Evolutionary conservation across 2,113 vertebrate genomes (phyloP).

Genomic region (Xiphorhynchus elegans): DNA sequence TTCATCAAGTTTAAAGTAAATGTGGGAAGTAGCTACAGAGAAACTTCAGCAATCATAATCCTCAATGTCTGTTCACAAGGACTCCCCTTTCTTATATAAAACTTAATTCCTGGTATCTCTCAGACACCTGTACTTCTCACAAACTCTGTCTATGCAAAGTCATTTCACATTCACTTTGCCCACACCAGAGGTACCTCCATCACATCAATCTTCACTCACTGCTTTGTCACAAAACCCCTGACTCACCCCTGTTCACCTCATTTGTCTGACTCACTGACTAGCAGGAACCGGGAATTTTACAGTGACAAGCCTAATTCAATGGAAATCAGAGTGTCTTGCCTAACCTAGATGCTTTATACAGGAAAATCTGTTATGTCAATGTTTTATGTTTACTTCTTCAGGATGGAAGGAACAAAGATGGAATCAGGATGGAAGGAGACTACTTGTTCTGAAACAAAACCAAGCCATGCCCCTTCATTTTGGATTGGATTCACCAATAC

Average conservation of each 20-base stretch:
- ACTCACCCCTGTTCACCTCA: not conserved
- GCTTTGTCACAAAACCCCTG: not conserved
- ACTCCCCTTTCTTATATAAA: not conserved
- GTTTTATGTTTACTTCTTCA: not conserved
- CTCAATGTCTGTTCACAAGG: not conserved
- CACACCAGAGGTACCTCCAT: not conserved
- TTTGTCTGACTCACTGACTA: constrained; percentile 17
- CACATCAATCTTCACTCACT: not conserved
- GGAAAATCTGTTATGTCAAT: not conserved
- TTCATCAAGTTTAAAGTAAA: not conserved
- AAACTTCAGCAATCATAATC: not conserved
- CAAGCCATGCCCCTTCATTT: not conserved
- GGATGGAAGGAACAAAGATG: not conserved
- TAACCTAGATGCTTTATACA: not conserved
- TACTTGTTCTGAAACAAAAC: not conserved
- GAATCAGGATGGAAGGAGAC: not conserved
- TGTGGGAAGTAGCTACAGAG: not conserved
- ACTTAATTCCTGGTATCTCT: not conserved
- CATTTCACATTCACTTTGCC: not conserved
- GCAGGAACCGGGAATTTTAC: not conserved
- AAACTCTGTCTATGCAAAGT: not conserved
- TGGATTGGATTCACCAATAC: not conserved
- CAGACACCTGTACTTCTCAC: not conserved
- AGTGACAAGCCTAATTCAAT: not conserved
- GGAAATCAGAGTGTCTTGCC: not conserved